phyloP scores from a whole-genome alignment of 2,888 invertebrate genomes.

The Conus canariensis region DNA sequence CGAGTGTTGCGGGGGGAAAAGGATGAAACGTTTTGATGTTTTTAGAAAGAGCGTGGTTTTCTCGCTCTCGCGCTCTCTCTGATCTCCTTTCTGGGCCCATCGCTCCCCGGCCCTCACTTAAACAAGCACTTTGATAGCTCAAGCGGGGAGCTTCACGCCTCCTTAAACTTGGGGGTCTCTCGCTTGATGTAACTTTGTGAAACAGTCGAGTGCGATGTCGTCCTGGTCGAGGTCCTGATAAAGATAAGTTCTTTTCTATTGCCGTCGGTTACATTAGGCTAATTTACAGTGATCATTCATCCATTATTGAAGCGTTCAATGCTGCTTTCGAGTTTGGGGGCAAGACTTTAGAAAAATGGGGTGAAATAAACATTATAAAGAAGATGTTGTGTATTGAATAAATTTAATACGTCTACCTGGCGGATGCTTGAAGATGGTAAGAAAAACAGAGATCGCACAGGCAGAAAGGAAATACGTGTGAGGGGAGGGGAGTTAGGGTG shows the following conservation, averaged over 20 bases:
- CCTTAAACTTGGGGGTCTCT: constrained; percentile 6
- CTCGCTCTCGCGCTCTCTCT: neutral
- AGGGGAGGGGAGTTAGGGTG: neutral
- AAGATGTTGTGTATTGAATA: neutral
- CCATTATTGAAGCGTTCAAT: neutral
- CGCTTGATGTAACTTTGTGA: constrained; percentile 28
- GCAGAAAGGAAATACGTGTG: no score
- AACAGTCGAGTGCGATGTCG: constrained; percentile 7
- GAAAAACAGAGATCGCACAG: no score
- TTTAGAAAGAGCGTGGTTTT: neutral
- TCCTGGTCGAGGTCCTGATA: neutral
- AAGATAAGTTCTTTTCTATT: neutral
- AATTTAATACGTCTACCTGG: no score
- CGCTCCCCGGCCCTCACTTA: neutral
- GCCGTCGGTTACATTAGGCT: neutral
- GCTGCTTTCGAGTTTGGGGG: neutral
- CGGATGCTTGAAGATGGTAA: no score
- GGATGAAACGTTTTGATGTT: neutral
- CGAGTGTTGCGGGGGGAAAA: neutral
- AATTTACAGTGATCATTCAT: neutral
- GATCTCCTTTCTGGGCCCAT: neutral
- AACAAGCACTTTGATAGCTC: constrained; percentile 14
- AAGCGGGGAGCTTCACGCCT: constrained; percentile 7
- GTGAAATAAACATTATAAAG: neutral
- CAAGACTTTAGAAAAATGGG: neutral